phyloP scores from a whole-genome alignment of 1,140 invertebrate genomes.

The Calosoma granatense region DNA sequence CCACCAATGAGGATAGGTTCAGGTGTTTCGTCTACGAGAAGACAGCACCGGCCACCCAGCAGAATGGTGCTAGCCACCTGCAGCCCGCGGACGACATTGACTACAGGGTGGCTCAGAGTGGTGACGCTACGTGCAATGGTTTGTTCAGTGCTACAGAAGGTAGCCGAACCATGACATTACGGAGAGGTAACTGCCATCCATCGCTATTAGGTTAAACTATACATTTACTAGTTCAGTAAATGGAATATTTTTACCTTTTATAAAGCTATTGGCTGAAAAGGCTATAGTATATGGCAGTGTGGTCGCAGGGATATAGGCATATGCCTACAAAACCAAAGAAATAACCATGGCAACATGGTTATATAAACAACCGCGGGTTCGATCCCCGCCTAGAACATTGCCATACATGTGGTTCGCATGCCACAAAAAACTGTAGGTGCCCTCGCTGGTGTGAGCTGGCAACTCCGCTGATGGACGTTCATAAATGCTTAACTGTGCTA shows the following conservation, averaged over 20 bases:
- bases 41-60: slow-evolving; percentile 33
- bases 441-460: too few relatives aligned
- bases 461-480: too few relatives aligned
- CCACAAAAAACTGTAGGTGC: too few relatives aligned
- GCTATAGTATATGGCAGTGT: too few relatives aligned
- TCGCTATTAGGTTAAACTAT: too few relatives aligned
- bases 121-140: slow-evolving; percentile 80
- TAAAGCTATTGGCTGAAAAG: slow-evolving; percentile 12
- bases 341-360: too few relatives aligned
- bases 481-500: too few relatives aligned
- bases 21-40: slow-evolving; percentile 88
- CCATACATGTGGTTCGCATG: too few relatives aligned
- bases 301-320: too few relatives aligned
- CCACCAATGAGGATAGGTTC: slow-evolving; percentile 83
- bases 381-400: too few relatives aligned
- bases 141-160: slow-evolving; percentile 70
- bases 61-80: neutral
- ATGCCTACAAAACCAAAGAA: too few relatives aligned
- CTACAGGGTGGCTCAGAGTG: slow-evolving; percentile 75
- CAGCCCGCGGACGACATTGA: slow-evolving; percentile 42
- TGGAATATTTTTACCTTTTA: slow-evolving; percentile 2
- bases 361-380: too few relatives aligned
- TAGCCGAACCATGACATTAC: slow-evolving; percentile 61
- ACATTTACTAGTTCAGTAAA: neutral
- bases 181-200: slow-evolving; percentile 53